A percentile compares a stretch with the other conserved stretches of the same genome.
Conservation (phyloP, 2,888 invertebrate genomes). For the Nycteola revayana region DNA sequence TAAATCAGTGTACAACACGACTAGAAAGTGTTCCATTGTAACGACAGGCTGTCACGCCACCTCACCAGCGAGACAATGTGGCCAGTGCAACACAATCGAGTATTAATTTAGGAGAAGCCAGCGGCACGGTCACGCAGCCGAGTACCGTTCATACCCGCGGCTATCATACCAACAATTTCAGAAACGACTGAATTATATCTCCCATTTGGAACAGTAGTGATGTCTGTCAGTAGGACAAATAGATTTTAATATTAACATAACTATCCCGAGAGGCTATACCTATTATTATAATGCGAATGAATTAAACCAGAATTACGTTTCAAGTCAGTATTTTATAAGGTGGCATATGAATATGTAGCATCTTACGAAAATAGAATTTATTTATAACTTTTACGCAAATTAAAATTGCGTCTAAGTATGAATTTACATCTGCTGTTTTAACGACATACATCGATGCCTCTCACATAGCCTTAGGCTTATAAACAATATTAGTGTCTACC, state of each 20-base stretch:
- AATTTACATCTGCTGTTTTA: slow-evolving; percentile 42
- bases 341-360: slow-evolving; percentile 29
- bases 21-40: slow-evolving; percentile 62
- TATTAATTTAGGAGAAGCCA: slow-evolving; percentile 66
- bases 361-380: slow-evolving; percentile 33
- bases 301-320: slow-evolving; percentile 44
- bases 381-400: slow-evolving; percentile 36
- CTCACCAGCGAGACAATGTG: slow-evolving; percentile 49
- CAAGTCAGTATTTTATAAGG: slow-evolving; percentile 37
- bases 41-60: slow-evolving; percentile 64
- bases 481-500: slow-evolving; percentile 43
- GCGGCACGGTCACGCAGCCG: slow-evolving; percentile 64
- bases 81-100: slow-evolving; percentile 57
- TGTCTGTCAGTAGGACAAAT: slow-evolving; percentile 45
- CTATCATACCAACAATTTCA: slow-evolving; percentile 57
- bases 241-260: too few relatives aligned
- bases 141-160: slow-evolving; percentile 63
- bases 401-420: slow-evolving; percentile 35
- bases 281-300: too few relatives aligned
- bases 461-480: slow-evolving; percentile 35
- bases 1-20: slow-evolving; percentile 47
- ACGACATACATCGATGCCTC: slow-evolving; percentile 42
- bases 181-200: slow-evolving; percentile 51
- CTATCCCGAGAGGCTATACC: background rate
- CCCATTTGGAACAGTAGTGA: slow-evolving; percentile 55